These are phyloP conservation scores for Brachionus paranguensis DNA, from an alignment of 1,140 invertebrate genomes.

Conservation along the genomic window DNA sequence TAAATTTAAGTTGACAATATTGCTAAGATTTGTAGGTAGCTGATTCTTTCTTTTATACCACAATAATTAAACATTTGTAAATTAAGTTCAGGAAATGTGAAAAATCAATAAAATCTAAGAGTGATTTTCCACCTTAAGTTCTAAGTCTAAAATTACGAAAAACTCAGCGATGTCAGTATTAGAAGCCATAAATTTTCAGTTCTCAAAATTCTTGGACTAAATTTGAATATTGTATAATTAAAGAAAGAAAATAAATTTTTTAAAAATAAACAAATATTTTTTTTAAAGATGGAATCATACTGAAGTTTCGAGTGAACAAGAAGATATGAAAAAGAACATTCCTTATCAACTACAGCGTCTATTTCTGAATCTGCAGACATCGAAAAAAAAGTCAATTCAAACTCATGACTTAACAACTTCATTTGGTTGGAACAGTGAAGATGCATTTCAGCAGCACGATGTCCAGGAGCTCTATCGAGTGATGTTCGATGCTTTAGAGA, in stretches of 20 bases:
- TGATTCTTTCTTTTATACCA: too few relatives aligned
- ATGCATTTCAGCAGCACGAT: constrained; percentile 99
- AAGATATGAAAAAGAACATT: constrained; percentile 89
- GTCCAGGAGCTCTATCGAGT: constrained; percentile 70
- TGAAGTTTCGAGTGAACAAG: constrained; percentile 86
- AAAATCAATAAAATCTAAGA: too few relatives aligned
- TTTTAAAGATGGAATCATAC: constrained; percentile 3
- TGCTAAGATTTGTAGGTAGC: too few relatives aligned
- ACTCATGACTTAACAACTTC: constrained; percentile 96
- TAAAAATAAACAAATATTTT: neutral
- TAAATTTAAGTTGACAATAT: too few relatives aligned
- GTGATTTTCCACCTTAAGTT: too few relatives aligned
- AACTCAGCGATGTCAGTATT: too few relatives aligned
- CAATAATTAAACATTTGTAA: too few relatives aligned
- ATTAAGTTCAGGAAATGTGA: too few relatives aligned
- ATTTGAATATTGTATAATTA: too few relatives aligned
- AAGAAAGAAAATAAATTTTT: neutral
- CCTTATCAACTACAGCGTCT: constrained; percentile 92
- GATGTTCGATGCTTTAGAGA: constrained; percentile 93
- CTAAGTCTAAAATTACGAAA: too few relatives aligned
- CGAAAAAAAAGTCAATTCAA: constrained; percentile 95
- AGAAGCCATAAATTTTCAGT: too few relatives aligned
- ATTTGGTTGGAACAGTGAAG: constrained; percentile 98
- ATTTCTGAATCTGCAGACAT: constrained; percentile 96
- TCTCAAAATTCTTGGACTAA: too few relatives aligned